Evolutionary conservation across 2,113 vertebrate species (phyloP).

Genomic region (Tricholaema leucomelas): DNA sequence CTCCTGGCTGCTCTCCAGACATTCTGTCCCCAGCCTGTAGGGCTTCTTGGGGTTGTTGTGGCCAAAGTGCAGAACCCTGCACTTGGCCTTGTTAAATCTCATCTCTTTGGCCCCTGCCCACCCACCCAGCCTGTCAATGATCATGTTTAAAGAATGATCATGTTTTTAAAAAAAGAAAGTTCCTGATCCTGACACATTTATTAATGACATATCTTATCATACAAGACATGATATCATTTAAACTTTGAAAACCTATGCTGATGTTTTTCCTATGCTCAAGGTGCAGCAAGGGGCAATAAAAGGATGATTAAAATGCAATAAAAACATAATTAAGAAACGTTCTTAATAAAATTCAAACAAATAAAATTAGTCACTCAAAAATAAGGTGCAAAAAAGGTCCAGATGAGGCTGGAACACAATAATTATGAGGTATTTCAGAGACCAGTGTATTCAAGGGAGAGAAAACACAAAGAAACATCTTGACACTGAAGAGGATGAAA

Average conservation of each 20-base stretch:
- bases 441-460: neutral
- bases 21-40: too few relatives aligned
- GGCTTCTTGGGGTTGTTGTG: too few relatives aligned
- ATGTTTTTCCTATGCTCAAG: constrained; percentile 48
- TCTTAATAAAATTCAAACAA: constrained; percentile 33
- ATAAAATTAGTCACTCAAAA: constrained; percentile 1
- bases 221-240: constrained; percentile 33
- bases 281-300: constrained; percentile 39
- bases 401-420: neutral
- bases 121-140: too few relatives aligned
- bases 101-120: too few relatives aligned
- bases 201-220: constrained; percentile 52
- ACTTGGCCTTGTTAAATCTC: too few relatives aligned
- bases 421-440: neutral
- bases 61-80: too few relatives aligned
- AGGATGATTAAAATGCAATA: constrained; percentile 53
- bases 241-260: constrained; percentile 31
- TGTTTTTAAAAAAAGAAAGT: neutral
- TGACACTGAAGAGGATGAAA: neutral
- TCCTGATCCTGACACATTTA: constrained; percentile 19
- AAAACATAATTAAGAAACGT: constrained; percentile 29
- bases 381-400: neutral
- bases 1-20: too few relatives aligned
- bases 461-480: neutral
- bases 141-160: too few relatives aligned